Conservation (phyloP, 2,113 vertebrate species). For the Mobula hypostoma region DNA sequence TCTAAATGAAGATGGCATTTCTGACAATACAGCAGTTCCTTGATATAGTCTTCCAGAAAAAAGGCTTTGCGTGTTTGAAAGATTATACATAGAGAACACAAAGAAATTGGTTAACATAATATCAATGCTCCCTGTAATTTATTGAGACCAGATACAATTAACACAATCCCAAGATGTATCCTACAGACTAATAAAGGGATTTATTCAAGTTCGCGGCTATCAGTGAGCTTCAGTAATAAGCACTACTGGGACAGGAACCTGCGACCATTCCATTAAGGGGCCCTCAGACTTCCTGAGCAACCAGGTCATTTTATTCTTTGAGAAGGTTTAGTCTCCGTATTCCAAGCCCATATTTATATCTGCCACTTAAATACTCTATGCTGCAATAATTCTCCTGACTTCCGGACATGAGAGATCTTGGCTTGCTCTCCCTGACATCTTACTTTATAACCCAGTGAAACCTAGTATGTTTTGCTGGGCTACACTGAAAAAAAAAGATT, state of each 20-base stretch:
- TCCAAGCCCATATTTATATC: not conserved
- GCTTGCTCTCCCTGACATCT: not conserved
- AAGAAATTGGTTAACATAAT: not conserved
- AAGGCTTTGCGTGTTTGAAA: not conserved
- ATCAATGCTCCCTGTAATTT: not conserved
- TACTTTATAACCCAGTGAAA: conserved; percentile 29
- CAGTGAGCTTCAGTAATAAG: not conserved
- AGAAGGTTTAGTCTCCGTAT: not conserved
- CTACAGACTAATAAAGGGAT: not conserved
- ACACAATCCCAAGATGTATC: not conserved
- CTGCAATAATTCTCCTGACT: conserved; percentile 4
- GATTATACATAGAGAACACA: no score
- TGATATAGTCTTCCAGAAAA: not conserved
- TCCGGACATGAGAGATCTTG: conserved; percentile 7
- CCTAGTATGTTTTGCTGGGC: not conserved
- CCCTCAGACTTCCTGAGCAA: not conserved
- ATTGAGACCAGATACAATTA: not conserved
- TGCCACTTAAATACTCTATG: not conserved
- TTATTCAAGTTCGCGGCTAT: not conserved
- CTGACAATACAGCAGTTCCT: not conserved
- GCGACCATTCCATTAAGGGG: not conserved
- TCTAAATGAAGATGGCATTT: not conserved
- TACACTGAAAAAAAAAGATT: not conserved
- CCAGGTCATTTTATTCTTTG: not conserved
- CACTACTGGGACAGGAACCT: not conserved